Percentiles rank a stretch among this genome's conserved stretches.
These are phyloP conservation scores for Sinodicranocentrus sp. DNA, from an alignment of 2,888 invertebrate species.

Conservation along the genomic window DNA sequence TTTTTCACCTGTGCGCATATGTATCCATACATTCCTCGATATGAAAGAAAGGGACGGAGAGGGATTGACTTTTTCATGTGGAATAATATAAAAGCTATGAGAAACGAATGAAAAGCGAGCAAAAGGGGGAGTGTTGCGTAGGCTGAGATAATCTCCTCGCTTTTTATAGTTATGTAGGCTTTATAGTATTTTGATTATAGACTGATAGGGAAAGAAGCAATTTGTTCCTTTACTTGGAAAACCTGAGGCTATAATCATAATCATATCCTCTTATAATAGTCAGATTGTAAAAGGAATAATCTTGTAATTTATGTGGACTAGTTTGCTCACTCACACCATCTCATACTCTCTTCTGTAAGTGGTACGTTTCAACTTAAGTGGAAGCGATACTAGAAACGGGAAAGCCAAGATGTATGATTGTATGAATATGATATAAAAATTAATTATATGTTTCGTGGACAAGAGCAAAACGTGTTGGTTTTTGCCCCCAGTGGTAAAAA, in stretches of 20 bases:
- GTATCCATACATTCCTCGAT: not conserved
- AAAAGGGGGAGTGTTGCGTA: constrained; percentile 64
- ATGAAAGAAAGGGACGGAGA: constrained; percentile 30
- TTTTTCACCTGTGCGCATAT: not conserved
- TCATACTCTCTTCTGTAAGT: no score
- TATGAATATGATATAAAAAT: constrained; percentile 66
- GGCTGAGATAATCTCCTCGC: constrained; percentile 57
- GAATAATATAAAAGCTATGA: constrained; percentile 19
- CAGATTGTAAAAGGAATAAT: constrained; percentile 63
- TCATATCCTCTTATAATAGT: constrained; percentile 62
- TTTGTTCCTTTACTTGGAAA: constrained; percentile 61
- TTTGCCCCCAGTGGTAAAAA: constrained; percentile 49
- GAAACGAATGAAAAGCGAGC: constrained; percentile 52
- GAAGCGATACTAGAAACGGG: constrained; percentile 36
- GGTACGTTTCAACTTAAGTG: constrained; percentile 24
- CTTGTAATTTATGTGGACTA: constrained; percentile 66
- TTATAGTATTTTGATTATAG: constrained; percentile 66
- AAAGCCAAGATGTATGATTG: constrained; percentile 44
- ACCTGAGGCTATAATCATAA: constrained; percentile 58
- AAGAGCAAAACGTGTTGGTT: constrained; percentile 39
- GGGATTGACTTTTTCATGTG: constrained; percentile 48
- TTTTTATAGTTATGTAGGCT: constrained; percentile 52
- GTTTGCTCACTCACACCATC: constrained; percentile 54
- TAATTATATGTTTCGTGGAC: constrained; percentile 61
- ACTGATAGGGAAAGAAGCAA: constrained; percentile 58